phyloP scores from a whole-genome alignment of 2,113 vertebrate species.

The Thunnus thynnus region DNA sequence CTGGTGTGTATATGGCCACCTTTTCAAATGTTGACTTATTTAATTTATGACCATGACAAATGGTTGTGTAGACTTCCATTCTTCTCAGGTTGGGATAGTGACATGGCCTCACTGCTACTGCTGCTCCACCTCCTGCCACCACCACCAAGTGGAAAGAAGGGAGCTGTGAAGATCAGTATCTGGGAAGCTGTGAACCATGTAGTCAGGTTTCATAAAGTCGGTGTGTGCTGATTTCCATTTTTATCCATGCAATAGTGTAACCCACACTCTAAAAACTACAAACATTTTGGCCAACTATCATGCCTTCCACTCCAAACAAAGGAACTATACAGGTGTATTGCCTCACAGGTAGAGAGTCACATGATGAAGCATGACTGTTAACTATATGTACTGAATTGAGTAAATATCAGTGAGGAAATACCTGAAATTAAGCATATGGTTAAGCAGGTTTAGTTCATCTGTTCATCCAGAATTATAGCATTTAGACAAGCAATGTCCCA shows the following conservation, averaged over 20 bases:
- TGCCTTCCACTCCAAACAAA: neutral
- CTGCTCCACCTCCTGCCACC: conserved; percentile 29
- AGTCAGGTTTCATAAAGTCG: conserved; percentile 27
- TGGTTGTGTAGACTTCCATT: neutral
- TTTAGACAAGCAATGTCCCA: neutral
- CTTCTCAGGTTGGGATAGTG: conserved; percentile 30
- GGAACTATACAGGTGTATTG: neutral
- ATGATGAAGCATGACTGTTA: neutral
- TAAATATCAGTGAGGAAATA: no score
- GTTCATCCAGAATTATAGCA: no score
- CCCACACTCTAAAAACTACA: neutral
- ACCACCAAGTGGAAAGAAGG: conserved; percentile 17
- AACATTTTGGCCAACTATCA: neutral
- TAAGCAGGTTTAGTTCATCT: no score
- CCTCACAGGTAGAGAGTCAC: neutral
- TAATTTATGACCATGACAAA: neutral
- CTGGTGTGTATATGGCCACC: neutral
- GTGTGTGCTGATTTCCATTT: conserved; percentile 8
- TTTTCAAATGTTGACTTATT: neutral
- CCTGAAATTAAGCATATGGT: no score
- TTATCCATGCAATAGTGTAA: neutral
- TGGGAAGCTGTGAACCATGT: conserved; percentile 8
- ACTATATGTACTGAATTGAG: neutral
- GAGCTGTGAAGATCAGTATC: conserved; percentile 16
- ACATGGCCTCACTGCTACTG: conserved; percentile 18